Percentiles rank a stretch among this genome's conserved stretches.
Evolutionary conservation across 2,797 vertebrate genomes (phyloP).

Genomic region (Dendrocincla tyrannina): DNA sequence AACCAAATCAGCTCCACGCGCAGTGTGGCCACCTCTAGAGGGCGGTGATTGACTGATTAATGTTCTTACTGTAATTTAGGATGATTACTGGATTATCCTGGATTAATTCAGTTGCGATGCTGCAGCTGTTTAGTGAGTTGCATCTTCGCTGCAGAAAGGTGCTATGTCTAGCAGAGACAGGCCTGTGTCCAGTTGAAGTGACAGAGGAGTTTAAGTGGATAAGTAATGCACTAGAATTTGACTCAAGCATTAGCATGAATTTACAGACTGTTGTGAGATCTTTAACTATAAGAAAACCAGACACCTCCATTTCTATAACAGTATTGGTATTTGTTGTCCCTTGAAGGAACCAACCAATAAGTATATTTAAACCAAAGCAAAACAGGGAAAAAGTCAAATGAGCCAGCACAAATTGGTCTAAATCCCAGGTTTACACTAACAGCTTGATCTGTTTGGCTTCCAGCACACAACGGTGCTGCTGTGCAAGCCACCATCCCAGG

Average conservation of each 20-base stretch:
- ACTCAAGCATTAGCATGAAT: background rate
- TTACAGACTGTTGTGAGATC: background rate
- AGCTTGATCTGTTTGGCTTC: background rate
- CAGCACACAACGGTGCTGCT: background rate
- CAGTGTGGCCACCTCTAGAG: background rate
- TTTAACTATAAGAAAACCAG: background rate
- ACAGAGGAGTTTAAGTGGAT: background rate
- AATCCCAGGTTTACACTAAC: background rate
- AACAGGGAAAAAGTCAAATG: background rate
- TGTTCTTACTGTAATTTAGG: background rate
- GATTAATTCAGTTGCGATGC: background rate
- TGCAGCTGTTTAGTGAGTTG: background rate
- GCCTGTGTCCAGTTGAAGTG: background rate
- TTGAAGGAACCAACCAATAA: background rate
- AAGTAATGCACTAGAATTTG: background rate
- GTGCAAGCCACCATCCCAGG: background rate
- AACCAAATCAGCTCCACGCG: rapidly evolving
- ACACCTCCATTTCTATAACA: background rate
- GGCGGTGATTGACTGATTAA: background rate
- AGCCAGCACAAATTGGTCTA: background rate
- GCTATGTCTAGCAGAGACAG: background rate
- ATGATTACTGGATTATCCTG: background rate
- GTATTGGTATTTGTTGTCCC: background rate
- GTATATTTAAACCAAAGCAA: background rate
- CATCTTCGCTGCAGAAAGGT: background rate